These are phyloP conservation scores for Euthynnus affinis DNA, from an alignment of 2,797 vertebrate species.

Conservation along the genomic window DNA sequence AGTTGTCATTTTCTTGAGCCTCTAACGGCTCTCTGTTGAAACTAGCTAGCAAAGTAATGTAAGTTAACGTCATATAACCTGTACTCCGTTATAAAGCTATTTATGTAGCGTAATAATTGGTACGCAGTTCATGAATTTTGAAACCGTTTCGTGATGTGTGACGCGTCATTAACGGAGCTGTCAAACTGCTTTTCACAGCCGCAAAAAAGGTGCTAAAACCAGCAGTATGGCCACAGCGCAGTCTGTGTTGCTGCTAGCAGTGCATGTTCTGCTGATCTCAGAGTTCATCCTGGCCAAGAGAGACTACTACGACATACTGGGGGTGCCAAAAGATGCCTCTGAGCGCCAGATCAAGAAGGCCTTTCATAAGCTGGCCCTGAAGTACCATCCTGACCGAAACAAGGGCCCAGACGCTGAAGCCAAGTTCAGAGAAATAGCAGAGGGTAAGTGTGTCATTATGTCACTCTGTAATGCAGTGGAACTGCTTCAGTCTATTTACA, in stretches of 20 bases:
- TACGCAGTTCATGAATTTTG: accelerated
- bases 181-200: conserved; percentile 71
- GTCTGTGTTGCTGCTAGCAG: conserved; percentile 89
- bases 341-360: conserved; percentile 98
- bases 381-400: conserved; percentile 97
- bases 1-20: conserved; percentile 12
- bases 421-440: conserved; percentile 96
- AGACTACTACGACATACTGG: conserved; percentile 95
- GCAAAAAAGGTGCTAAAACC: conserved; percentile 45
- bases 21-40: neutral
- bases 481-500: neutral
- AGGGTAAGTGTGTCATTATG: conserved; percentile 84
- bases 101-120: neutral
- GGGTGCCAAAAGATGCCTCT: conserved; percentile 93
- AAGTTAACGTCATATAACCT: neutral
- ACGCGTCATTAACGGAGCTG: conserved; percentile 17
- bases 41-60: neutral
- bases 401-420: conserved; percentile 94
- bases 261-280: conserved; percentile 94
- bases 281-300: conserved; percentile 95
- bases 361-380: conserved; percentile 96
- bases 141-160: neutral
- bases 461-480: neutral
- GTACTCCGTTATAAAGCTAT: neutral
- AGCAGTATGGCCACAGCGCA: conserved; percentile 91